These are phyloP conservation scores for Australoheros facetus DNA, from an alignment of 2,797 vertebrate genomes.

Conservation along the genomic window DNA sequence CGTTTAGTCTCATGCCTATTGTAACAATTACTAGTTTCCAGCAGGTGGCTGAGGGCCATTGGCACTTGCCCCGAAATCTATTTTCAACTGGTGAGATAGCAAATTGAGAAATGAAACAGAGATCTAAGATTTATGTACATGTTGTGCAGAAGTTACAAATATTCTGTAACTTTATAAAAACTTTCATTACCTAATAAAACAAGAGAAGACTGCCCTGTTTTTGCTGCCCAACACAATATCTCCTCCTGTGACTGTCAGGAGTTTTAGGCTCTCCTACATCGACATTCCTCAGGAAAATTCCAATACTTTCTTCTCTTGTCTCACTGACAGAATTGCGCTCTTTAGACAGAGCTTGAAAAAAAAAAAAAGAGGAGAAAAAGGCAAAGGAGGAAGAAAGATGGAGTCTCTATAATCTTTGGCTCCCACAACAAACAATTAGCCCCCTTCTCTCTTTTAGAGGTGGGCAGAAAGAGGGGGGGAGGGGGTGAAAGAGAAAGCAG, in stretches of 20 bases:
- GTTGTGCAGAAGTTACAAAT: not conserved
- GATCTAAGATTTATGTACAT: not conserved
- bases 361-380: slow-evolving; percentile 59
- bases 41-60: slow-evolving; percentile 41
- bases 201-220: not conserved
- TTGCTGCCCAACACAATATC: not conserved
- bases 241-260: slow-evolving; percentile 55
- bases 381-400: slow-evolving; percentile 74
- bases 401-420: slow-evolving; percentile 83
- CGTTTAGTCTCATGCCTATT: slow-evolving; percentile 57
- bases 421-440: slow-evolving; percentile 88
- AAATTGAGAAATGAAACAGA: not conserved
- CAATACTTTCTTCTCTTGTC: slow-evolving; percentile 69
- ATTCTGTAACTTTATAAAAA: slow-evolving; percentile 12
- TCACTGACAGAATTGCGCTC: slow-evolving; percentile 70
- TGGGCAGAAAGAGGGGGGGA: slow-evolving; percentile 53
- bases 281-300: slow-evolving; percentile 67
- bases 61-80: slow-evolving; percentile 30
- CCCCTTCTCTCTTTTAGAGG: slow-evolving; percentile 78
- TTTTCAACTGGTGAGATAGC: slow-evolving; percentile 18
- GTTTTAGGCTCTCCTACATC: slow-evolving; percentile 57
- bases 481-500: slow-evolving; percentile 53
- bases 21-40: slow-evolving; percentile 50
- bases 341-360: slow-evolving; percentile 77
- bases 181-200: slow-evolving; percentile 9